These are phyloP conservation scores for Podabrus alpinus DNA, from an alignment of 2,888 invertebrate species.

Conservation along the genomic window DNA sequence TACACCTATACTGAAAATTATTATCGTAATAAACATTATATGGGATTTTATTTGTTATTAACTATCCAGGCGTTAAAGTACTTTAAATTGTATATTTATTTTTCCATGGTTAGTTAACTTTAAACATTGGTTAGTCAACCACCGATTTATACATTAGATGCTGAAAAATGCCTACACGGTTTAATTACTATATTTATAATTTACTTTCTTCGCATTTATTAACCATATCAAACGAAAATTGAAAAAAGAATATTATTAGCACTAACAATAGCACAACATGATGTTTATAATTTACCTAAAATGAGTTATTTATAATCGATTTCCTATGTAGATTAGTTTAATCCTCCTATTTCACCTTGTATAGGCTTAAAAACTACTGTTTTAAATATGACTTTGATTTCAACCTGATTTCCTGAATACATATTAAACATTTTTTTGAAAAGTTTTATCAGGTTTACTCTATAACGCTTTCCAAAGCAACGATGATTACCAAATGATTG, in stretches of 20 bases:
- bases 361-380: not conserved
- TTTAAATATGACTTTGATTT: not conserved
- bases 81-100: not conserved
- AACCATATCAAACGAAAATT: not conserved
- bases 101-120: not conserved
- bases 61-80: not conserved
- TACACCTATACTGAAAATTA: not conserved
- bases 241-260: not conserved
- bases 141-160: not conserved
- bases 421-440: too few relatives aligned
- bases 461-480: too few relatives aligned
- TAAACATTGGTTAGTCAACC: not conserved
- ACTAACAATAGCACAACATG: not conserved
- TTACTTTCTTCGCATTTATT: not conserved
- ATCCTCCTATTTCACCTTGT: not conserved
- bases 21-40: not conserved
- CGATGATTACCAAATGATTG: too few relatives aligned
- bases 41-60: not conserved
- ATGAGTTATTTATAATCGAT: not conserved
- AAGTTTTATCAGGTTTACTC: too few relatives aligned
- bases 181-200: not conserved
- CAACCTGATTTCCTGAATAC: too few relatives aligned
- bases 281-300: not conserved
- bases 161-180: not conserved
- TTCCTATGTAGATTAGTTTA: not conserved